Conservation (phyloP, 2,797 vertebrate genomes). For the Myotis findleyi region DNA sequence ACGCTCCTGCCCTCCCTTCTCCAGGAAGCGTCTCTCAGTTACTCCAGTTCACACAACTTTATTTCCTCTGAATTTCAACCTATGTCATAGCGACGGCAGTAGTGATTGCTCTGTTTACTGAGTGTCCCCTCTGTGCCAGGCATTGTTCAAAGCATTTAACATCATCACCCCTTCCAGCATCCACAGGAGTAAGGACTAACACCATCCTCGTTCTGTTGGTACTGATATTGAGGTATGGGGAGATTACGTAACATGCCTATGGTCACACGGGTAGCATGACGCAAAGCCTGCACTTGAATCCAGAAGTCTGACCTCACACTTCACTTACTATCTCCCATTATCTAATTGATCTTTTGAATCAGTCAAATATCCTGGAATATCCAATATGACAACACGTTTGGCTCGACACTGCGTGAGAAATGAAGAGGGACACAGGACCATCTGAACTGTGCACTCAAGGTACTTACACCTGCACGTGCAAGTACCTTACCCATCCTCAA, state of each 20-base stretch:
- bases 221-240: background rate
- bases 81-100: background rate
- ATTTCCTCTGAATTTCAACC: background rate
- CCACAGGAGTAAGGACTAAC: background rate
- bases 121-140: background rate
- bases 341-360: background rate
- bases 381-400: background rate
- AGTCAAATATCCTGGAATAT: background rate
- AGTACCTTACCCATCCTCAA: too few relatives aligned
- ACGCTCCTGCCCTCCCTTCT: background rate
- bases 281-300: background rate
- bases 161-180: background rate
- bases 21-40: background rate
- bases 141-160: background rate
- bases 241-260: background rate
- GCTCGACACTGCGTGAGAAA: background rate
- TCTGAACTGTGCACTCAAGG: background rate
- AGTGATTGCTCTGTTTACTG: background rate
- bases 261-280: background rate
- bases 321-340: background rate
- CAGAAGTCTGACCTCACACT: background rate
- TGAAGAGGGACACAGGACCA: background rate
- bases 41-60: background rate
- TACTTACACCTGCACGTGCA: background rate
- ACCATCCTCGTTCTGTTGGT: background rate